Evolutionary conservation across 1,140 invertebrate species (phyloP), one percentile per base, ranked within the genome.

Genomic region (Popillia japonica): DNA sequence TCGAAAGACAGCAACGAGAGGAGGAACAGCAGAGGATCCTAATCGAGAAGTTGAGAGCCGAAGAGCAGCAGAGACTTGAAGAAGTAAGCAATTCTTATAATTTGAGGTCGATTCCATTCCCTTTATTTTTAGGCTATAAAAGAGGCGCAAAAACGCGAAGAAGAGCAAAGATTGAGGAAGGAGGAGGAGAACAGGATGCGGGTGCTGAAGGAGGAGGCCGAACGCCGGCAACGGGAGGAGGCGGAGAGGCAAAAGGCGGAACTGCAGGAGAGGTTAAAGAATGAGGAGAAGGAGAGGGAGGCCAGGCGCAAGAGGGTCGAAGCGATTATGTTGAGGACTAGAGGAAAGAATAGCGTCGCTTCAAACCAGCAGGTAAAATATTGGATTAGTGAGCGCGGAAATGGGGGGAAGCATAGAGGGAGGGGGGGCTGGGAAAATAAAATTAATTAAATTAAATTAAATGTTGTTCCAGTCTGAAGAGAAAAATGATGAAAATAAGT

Each of bases 241-340:
- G 93, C 92, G 0, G 95, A 96, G 83, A 93, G 91, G 83, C 90
- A 92, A 85, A 90, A 93, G 83, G 87, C 91, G 81, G 94, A 95
- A 86, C 92, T 92, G 82, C 93, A 93, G 79, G 92, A 94, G 83
- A 90, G 91, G 79, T 87, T 94, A 41, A 92, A 92, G 82, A 92
- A 92, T 80, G 94, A 96, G 86, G 94, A 95, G 83, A 93, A 94
- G 84, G 94, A 95, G 83, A 87, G 94, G 80, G 91, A 93, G 82
- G 92, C 91, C 64, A 89, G 94, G 81, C 90, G 93, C 72, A 94
- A 93, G 85, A 89, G 94, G 74, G 94, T 96, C 2, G 94, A 95
- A 86, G 94, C 93, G 64, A 96, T 96, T 80, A 96, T 96, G 94
- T 89, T 91, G 44, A 89, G 94, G 82, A 96, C 94, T 68, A 89